These are phyloP conservation scores for Synanceia verrucosa DNA, from an alignment of 2,797 vertebrate species.

Conservation along the genomic window DNA sequence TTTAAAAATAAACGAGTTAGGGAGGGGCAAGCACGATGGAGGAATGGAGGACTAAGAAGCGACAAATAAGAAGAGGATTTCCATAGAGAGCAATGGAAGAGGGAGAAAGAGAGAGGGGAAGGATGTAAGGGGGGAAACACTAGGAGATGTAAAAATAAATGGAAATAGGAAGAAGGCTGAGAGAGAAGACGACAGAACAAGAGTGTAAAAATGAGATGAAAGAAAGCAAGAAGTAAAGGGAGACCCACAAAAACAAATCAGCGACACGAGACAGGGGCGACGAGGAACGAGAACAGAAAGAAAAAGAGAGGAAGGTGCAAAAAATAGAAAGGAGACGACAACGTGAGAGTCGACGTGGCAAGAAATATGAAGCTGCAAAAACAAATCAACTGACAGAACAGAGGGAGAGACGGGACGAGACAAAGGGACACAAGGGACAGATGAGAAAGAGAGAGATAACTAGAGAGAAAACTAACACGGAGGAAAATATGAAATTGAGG, in stretches of 20 bases:
- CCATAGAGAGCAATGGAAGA: constrained; percentile 46
- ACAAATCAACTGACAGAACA: constrained; percentile 48
- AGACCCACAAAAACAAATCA: constrained; percentile 36
- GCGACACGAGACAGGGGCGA: background rate
- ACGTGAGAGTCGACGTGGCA: constrained; percentile 35
- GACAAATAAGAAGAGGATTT: constrained; percentile 66
- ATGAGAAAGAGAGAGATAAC: constrained; percentile 47
- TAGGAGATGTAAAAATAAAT: constrained; percentile 32
- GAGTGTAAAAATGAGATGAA: constrained; percentile 26
- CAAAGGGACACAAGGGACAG: constrained; percentile 15
- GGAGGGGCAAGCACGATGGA: constrained; percentile 22
- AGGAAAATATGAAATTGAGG: constrained; percentile 41
- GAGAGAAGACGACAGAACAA: constrained; percentile 19
- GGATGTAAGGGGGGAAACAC: constrained; percentile 13
- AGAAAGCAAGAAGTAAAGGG: constrained; percentile 5
- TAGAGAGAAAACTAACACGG: constrained; percentile 27
- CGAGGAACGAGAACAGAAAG: constrained; percentile 8
- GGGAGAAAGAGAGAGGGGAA: constrained; percentile 7
- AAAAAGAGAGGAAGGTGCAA: constrained; percentile 1
- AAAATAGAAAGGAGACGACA: constrained; percentile 27
- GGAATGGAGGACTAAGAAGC: constrained; percentile 26
- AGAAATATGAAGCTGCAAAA: constrained; percentile 59
- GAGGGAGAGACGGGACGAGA: constrained; percentile 18
- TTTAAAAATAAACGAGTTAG: constrained; percentile 65
- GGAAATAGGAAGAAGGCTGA: background rate